Evolutionary conservation across 2,797 vertebrate species (phyloP).

Genomic region (Galago senegalensis): DNA sequence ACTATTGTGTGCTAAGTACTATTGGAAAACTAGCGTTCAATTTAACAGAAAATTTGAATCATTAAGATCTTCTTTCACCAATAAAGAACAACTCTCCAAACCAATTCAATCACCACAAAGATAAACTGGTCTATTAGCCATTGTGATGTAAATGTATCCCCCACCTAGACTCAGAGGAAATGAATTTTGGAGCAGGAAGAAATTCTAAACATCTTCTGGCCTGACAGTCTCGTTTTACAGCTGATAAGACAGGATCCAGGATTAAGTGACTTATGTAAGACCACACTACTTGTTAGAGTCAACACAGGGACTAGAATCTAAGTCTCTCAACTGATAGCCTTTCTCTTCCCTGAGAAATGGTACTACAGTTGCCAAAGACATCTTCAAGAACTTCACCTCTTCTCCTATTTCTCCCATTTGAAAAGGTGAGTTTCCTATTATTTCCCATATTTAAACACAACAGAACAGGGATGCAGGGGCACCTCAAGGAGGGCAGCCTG

Average conservation of each 20-base stretch:
- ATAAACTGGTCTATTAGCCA: conserved; percentile 7
- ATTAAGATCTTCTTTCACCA: background rate
- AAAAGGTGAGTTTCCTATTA: background rate
- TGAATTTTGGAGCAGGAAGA: conserved; percentile 32
- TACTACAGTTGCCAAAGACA: background rate
- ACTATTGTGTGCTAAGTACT: background rate
- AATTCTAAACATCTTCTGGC: background rate
- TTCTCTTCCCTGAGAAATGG: conserved; percentile 35
- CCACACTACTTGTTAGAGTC: background rate
- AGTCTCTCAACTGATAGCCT: background rate
- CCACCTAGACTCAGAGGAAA: conserved; percentile 3
- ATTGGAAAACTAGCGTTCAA: background rate
- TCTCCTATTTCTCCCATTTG: background rate
- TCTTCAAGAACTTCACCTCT: background rate
- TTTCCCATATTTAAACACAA: conserved; percentile 10
- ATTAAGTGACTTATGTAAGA: conserved; percentile 48
- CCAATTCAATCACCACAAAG: background rate
- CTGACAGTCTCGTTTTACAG: conserved; percentile 45
- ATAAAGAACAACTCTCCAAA: conserved; percentile 24
- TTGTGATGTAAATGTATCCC: background rate
- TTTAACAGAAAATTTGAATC: conserved; percentile 22
- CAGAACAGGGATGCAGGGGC: background rate
- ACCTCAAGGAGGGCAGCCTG: background rate
- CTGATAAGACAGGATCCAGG: background rate
- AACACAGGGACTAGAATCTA: background rate